Percentiles rank a stretch among this genome's conserved stretches.
These are phyloP conservation scores for Sesia apiformis DNA, from an alignment of 2,888 invertebrate species.

Conservation along the genomic window DNA sequence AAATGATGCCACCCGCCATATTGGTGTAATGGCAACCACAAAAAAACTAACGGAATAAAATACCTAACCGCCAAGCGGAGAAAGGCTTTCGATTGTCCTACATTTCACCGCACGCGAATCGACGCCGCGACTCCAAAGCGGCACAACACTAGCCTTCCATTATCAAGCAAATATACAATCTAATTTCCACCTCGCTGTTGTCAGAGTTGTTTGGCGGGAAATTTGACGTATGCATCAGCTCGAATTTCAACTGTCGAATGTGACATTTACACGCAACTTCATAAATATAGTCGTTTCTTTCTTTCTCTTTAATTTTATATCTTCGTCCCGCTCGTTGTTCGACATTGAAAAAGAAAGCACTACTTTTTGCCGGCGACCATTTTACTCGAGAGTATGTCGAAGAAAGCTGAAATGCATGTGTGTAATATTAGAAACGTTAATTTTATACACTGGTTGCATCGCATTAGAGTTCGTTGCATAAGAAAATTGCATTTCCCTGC, in stretches of 20 bases:
- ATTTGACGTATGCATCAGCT: conserved; percentile 39
- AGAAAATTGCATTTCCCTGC: conserved; percentile 65
- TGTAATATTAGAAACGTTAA: conserved; percentile 68
- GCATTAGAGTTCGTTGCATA: conserved; percentile 63
- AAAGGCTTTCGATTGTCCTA: conserved; percentile 75
- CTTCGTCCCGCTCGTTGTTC: conserved; percentile 32
- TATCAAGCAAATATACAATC: conserved; percentile 32
- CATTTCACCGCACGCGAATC: conserved; percentile 67
- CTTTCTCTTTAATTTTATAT: conserved; percentile 23
- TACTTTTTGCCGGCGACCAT: conserved; percentile 51
- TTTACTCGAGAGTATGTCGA: conserved; percentile 65
- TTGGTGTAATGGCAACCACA: conserved; percentile 62
- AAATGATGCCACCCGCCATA: conserved; percentile 69
- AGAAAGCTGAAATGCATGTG: conserved; percentile 67
- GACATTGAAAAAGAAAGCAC: conserved; percentile 74
- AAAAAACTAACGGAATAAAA: conserved; percentile 75
- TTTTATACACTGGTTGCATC: conserved; percentile 56
- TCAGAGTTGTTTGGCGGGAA: conserved; percentile 43
- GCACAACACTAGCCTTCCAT: conserved; percentile 34
- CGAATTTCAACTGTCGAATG: conserved; percentile 36
- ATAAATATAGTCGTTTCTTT: conserved; percentile 39
- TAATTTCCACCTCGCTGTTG: conserved; percentile 34
- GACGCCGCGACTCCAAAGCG: conserved; percentile 39
- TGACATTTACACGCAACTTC: conserved; percentile 44
- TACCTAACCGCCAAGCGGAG: conserved; percentile 66